Percentiles rank a stretch among this genome's conserved stretches.
Evolutionary conservation across 2,888 invertebrate species (phyloP).

Genomic region (Erebia palarica): DNA sequence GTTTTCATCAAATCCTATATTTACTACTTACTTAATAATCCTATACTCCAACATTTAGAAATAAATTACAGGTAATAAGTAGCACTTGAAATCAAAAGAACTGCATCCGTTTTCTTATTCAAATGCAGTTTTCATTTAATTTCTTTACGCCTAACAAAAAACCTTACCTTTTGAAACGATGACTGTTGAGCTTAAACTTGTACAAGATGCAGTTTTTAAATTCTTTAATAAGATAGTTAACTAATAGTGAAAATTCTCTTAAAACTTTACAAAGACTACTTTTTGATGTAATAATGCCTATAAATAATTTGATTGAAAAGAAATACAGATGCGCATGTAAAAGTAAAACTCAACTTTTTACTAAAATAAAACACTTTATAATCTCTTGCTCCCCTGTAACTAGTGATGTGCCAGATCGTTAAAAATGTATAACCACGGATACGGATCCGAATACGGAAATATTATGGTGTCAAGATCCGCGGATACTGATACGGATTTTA

Average conservation of each 20-base stretch:
- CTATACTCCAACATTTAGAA: background rate
- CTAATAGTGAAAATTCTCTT: background rate
- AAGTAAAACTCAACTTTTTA: too few species aligned
- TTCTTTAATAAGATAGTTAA: background rate
- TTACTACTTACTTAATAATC: background rate
- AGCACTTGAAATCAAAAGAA: conserved; percentile 15
- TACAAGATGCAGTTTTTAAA: background rate
- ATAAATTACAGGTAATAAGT: background rate
- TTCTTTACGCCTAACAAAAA: conserved; percentile 5
- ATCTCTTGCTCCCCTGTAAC: too few species aligned
- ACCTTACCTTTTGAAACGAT: conserved; percentile 5
- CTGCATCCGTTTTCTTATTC: conserved; percentile 8
- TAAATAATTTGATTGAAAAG: too few species aligned
- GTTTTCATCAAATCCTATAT: conserved; percentile 36
- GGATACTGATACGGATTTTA: too few species aligned
- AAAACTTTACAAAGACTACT: too few species aligned
- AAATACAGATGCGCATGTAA: too few species aligned
- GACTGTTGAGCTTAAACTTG: background rate
- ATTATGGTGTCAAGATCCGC: too few species aligned
- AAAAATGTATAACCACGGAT: too few species aligned
- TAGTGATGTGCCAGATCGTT: too few species aligned
- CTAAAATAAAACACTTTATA: too few species aligned
- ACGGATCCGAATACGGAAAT: too few species aligned
- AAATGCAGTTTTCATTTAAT: conserved; percentile 6
- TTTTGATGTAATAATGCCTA: too few species aligned